phyloP scores from a whole-genome alignment of 1,140 invertebrate genomes.

The Aphaenogaster ashmeadi region DNA sequence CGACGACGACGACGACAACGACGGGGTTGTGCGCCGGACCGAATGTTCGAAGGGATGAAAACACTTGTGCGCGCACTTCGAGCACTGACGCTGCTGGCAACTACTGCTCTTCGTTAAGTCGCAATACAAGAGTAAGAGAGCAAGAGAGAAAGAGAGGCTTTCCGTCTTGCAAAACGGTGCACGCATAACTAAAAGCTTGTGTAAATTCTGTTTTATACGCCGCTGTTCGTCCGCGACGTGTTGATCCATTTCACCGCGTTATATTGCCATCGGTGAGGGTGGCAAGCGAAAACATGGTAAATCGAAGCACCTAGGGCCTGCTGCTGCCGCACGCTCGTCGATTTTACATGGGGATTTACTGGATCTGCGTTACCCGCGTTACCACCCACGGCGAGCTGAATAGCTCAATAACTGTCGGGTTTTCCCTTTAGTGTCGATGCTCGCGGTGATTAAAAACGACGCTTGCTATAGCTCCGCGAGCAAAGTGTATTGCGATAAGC shows the following conservation, averaged over 20 bases:
- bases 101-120: slow-evolving; percentile 57
- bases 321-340: not conserved
- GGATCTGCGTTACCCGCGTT: slow-evolving; percentile 38
- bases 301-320: not conserved
- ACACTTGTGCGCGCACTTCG: slow-evolving; percentile 67
- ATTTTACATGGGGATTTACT: slow-evolving; percentile 21
- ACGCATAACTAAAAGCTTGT: slow-evolving; percentile 73
- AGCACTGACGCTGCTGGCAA: slow-evolving; percentile 72
- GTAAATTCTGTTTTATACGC: slow-evolving; percentile 45
- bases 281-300: slow-evolving; percentile 32
- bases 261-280: not conserved
- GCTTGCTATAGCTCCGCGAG: not conserved
- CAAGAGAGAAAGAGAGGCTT: not conserved
- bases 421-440: slow-evolving; percentile 38
- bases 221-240: not conserved
- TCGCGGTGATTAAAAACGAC: slow-evolving; percentile 54
- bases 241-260: slow-evolving; percentile 15
- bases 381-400: slow-evolving; percentile 41
- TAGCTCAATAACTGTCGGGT: slow-evolving; percentile 50
- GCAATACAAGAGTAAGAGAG: slow-evolving; percentile 10
- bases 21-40: slow-evolving; percentile 1
- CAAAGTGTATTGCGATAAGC: slow-evolving; percentile 27
- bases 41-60: slow-evolving; percentile 55
- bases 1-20: slow-evolving; percentile 22
- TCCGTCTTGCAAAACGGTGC: slow-evolving; percentile 61